Conservation (phyloP, 2,888 invertebrate genomes). For the Odontocerum albicorne region DNA sequence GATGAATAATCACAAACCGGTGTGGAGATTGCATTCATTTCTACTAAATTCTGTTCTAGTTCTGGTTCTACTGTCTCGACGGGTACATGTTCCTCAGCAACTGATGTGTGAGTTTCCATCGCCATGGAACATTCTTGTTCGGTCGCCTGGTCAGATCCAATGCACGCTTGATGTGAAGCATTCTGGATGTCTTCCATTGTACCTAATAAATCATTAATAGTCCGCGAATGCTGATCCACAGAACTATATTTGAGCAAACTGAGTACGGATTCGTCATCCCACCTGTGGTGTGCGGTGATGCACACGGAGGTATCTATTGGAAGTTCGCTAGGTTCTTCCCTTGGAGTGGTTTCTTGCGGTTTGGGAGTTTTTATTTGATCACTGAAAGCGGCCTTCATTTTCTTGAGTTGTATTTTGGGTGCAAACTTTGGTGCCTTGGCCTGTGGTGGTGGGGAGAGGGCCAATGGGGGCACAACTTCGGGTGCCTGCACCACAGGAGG, state of each 20-base stretch:
- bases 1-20: too few species aligned
- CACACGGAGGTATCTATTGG: too few species aligned
- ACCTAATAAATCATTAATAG: constrained; percentile 20
- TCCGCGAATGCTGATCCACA: not conserved
- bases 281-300: too few species aligned
- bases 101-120: too few species aligned
- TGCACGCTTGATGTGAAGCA: too few species aligned
- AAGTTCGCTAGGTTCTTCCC: not conserved
- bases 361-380: constrained; percentile 7
- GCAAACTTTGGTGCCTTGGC: constrained; percentile 59
- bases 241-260: constrained; percentile 18
- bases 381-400: constrained; percentile 47
- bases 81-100: too few species aligned
- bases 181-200: constrained; percentile 23
- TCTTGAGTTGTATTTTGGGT: constrained; percentile 57
- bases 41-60: too few species aligned
- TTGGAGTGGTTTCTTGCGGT: not conserved
- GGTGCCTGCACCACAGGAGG: not conserved
- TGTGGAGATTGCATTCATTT: too few species aligned
- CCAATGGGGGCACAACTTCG: constrained; percentile 42
- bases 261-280: constrained; percentile 24
- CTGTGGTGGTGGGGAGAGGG: constrained; percentile 51
- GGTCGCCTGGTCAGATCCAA: too few species aligned
- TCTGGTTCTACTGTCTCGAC: not conserved
- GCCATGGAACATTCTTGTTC: not conserved